These are phyloP conservation scores for Phortica magna DNA, from an alignment of 2,888 invertebrate genomes.

Conservation along the genomic window DNA sequence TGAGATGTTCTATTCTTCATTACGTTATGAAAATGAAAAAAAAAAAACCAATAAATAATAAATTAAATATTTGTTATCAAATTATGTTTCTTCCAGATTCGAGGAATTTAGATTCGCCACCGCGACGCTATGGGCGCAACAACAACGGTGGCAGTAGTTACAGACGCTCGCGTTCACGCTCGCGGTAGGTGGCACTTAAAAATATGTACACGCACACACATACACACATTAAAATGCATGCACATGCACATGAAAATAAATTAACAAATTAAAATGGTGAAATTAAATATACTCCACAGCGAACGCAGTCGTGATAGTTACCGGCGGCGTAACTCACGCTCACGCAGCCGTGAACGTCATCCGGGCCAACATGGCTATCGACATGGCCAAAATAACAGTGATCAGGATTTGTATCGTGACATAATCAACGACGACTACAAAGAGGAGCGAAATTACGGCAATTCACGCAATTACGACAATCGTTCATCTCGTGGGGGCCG, in stretches of 20 bases:
- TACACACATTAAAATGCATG: too few relatives aligned
- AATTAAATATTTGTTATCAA: too few relatives aligned
- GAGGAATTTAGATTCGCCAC: conserved; percentile 63
- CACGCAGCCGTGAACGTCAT: conserved; percentile 76
- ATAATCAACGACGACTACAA: conserved; percentile 76
- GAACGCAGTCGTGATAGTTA: conserved; percentile 73
- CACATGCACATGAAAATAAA: background rate
- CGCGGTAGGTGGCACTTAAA: conserved; percentile 53
- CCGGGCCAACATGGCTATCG: background rate
- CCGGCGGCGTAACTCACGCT: conserved; percentile 71
- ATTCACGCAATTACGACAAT: conserved; percentile 55
- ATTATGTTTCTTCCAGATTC: conserved; percentile 48
- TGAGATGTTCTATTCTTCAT: too few relatives aligned
- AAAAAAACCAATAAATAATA: background rate
- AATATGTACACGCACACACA: background rate
- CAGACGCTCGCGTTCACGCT: conserved; percentile 76
- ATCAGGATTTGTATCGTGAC: conserved; percentile 76
- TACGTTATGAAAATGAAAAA: background rate
- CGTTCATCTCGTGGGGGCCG: conserved; percentile 59
- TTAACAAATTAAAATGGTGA: conserved; percentile 2
- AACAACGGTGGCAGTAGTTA: conserved; percentile 42
- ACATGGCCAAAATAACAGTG: conserved; percentile 34
- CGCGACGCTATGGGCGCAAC: conserved; percentile 62
- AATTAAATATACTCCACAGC: conserved; percentile 50
- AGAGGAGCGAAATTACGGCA: conserved; percentile 66